Conservation (phyloP, 2,797 vertebrate genomes). For the Otolemur crassicaudatus region DNA sequence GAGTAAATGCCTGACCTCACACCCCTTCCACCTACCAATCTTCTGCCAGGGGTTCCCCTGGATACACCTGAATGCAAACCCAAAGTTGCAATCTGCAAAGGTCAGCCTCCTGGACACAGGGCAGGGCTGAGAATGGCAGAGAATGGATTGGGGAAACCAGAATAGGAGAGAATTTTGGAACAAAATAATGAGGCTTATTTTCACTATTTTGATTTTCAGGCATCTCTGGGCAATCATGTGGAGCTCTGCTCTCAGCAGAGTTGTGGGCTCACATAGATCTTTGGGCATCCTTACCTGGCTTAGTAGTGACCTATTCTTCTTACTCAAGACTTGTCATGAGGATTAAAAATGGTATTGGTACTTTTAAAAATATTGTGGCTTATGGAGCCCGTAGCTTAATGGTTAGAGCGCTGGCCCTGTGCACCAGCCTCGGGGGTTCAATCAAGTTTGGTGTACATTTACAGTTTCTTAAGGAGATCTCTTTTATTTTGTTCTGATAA, state of each 20-base stretch:
- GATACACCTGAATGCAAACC: neutral
- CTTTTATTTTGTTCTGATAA: conserved; percentile 22
- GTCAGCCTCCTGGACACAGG: neutral
- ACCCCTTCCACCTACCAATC: neutral
- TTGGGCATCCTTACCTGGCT: neutral
- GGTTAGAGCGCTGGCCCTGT: too few relatives aligned
- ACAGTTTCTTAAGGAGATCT: neutral
- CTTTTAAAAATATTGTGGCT: conserved; percentile 27
- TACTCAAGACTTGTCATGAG: neutral
- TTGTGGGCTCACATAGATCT: neutral
- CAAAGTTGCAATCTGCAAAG: neutral
- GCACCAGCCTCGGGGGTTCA: too few relatives aligned
- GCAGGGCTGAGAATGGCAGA: neutral
- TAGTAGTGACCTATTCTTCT: neutral
- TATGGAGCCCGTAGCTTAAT: neutral
- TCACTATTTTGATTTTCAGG: neutral
- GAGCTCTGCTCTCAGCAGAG: neutral
- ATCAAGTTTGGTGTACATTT: neutral
- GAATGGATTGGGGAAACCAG: neutral
- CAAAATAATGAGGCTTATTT: neutral
- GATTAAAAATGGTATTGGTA: neutral
- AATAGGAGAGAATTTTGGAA: neutral
- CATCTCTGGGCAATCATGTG: neutral
- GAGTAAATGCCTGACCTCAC: neutral
- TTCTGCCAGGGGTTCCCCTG: neutral